A percentile compares a stretch with the other conserved stretches of the same genome.
These are phyloP conservation scores for Agonopterix subpropinquella DNA, from an alignment of 2,888 invertebrate species.

Conservation along the genomic window DNA sequence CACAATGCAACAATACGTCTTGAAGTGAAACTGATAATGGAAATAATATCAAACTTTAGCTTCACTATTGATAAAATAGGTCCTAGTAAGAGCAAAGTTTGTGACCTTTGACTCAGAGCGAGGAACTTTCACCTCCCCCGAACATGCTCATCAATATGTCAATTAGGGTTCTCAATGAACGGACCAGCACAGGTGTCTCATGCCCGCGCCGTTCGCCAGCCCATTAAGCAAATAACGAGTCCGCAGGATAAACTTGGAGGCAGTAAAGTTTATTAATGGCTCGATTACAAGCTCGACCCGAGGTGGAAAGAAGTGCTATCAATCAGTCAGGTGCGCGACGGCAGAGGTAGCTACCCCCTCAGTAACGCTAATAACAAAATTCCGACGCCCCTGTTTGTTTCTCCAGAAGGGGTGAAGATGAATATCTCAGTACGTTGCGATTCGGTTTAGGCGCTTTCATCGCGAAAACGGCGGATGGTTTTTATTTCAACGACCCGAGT, in stretches of 20 bases:
- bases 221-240: constrained; percentile 74
- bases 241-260: constrained; percentile 70
- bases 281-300: constrained; percentile 76
- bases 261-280: constrained; percentile 76
- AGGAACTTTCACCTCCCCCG: constrained; percentile 24
- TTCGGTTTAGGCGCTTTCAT: constrained; percentile 38
- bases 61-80: neutral
- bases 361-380: constrained; percentile 74
- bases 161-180: constrained; percentile 51
- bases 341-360: constrained; percentile 58
- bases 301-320: constrained; percentile 75
- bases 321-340: constrained; percentile 74
- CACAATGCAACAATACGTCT: too few species aligned
- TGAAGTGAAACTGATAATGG: neutral
- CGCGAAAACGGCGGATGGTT: constrained; percentile 29
- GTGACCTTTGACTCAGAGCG: constrained; percentile 3
- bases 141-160: constrained; percentile 54
- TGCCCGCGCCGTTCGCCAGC: constrained; percentile 60
- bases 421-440: constrained; percentile 51
- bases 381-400: constrained; percentile 70
- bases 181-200: constrained; percentile 56
- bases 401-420: constrained; percentile 70
- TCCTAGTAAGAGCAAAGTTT: constrained; percentile 2
- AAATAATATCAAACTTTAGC: neutral
- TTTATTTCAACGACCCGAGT: constrained; percentile 3